Percentiles rank a stretch among this genome's conserved stretches.
Evolutionary conservation across 2,888 invertebrate genomes (phyloP).

Genomic region (Gnatocerus cornutus): DNA sequence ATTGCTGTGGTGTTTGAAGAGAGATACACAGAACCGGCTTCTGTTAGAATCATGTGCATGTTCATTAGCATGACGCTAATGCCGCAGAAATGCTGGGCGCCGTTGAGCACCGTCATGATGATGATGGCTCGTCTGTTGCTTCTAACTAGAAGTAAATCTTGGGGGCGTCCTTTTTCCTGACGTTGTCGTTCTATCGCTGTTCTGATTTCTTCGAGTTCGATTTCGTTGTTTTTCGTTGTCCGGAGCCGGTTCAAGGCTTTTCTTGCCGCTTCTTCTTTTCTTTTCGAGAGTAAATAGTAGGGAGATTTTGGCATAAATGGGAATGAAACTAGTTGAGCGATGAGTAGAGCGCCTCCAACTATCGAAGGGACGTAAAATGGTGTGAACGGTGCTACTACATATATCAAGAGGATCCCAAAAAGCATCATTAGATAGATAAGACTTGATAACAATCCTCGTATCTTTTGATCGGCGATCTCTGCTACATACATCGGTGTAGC

Average conservation of each 20-base stretch:
- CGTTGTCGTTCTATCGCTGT: conserved; percentile 65
- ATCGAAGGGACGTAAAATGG: conserved; percentile 65
- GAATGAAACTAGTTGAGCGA: conserved; percentile 63
- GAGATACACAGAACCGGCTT: conserved; percentile 65
- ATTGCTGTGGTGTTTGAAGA: conserved; percentile 64
- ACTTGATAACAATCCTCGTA: conserved; percentile 67
- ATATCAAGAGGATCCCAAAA: conserved; percentile 65
- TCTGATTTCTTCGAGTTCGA: conserved; percentile 65
- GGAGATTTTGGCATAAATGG: conserved; percentile 69
- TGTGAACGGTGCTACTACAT: conserved; percentile 63
- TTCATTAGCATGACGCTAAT: conserved; percentile 70
- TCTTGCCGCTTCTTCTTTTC: conserved; percentile 62
- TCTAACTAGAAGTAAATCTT: conserved; percentile 64
- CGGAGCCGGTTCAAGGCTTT: conserved; percentile 63
- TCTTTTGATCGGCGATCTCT: conserved; percentile 68
- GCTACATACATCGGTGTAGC: conserved; percentile 69
- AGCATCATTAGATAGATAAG: conserved; percentile 68
- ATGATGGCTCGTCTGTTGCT: conserved; percentile 67
- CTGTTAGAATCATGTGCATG: conserved; percentile 65
- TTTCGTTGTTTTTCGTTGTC: conserved; percentile 59
- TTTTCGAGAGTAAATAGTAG: conserved; percentile 65
- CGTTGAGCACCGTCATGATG: conserved; percentile 67
- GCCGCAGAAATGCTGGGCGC: conserved; percentile 67
- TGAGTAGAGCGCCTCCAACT: conserved; percentile 63
- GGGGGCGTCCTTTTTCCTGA: conserved; percentile 64